Base-by-base conservation (phyloP, 2,888 invertebrate genomes). In the Nomada fucata region DNA sequence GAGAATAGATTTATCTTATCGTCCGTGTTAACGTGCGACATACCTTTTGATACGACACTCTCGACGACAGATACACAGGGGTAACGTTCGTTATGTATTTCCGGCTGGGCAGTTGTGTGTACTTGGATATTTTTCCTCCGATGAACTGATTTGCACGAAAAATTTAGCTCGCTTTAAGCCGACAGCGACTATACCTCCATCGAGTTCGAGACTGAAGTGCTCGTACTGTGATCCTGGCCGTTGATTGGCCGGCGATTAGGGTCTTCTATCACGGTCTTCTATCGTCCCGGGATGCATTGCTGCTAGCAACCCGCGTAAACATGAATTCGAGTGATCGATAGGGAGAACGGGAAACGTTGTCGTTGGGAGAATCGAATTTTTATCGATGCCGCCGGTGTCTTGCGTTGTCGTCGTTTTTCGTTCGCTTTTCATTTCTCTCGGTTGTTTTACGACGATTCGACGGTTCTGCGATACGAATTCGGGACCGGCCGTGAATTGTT, bases 211-310 rank as follows among this genome's bases (percentile, higher is more conserved):
- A 92, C 92, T 89, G 92, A 87, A 91, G 91, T 90, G 90, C 89
- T 89, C 87, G 89, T 88, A 73, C 86, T 78, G 82, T 79, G 68
- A 86, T 85, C 83, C 85, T 87, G 86, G 83, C n/a, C 71, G 78
- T 79, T 86, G 86, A 94, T 94, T 94, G 94, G 94, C 86, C 77
- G 84, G 73, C 55, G 79, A 74, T 87, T 90, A 93, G 94, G 93
- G 93, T 94, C 94, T 94, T 94, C 94, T 94, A 92, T 90, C 94
- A 93, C 93, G 89, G 93, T 92, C 94, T 93, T 94, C 94, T 94
- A 93, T 93, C 94, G 88, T 76, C 90, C 94, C 94, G 89, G 83
- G 88, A 90, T 94, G 91, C 94, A 83, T 82, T 89, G 92, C 92
- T 87, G 79, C 86, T 86, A 82, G 76, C 79, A 86, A 87, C 88